These are phyloP conservation scores for Umimayanthus kanabou DNA, from an alignment of 92 coral and sea anemone species.

Conservation along the genomic window DNA sequence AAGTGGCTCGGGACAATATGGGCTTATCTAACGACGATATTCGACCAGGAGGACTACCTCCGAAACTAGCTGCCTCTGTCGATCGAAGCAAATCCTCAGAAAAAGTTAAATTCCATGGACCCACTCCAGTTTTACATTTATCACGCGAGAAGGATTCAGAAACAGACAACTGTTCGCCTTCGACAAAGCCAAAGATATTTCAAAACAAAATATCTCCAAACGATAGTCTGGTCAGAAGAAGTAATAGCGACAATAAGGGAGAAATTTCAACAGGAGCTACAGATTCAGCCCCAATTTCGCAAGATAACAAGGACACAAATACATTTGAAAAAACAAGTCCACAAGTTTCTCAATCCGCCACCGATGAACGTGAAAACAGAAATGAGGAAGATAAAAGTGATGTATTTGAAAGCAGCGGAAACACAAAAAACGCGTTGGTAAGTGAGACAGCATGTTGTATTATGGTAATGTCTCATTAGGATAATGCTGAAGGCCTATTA, in stretches of 20 bases:
- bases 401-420: conserved; percentile 1
- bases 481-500: conserved; percentile 21
- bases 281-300: neutral
- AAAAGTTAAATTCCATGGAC: conserved; percentile 85
- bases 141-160: conserved; percentile 36
- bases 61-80: conserved; percentile 52
- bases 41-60: conserved; percentile 55
- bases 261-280: neutral
- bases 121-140: conserved; percentile 82
- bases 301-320: conserved; percentile 5
- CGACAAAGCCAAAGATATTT: conserved; percentile 34
- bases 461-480: conserved; percentile 24
- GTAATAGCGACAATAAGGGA: neutral
- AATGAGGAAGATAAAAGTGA: neutral
- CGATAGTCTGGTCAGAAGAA: neutral
- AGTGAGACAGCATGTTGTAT: conserved; percentile 1
- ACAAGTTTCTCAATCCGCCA: neutral
- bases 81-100: conserved; percentile 81
- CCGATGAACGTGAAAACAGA: conserved; percentile 1
- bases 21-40: conserved; percentile 51
- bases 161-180: neutral
- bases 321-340: neutral
- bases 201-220: conserved; percentile 38
- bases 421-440: conserved; percentile 36
- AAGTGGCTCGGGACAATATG: conserved; percentile 31